A percentile compares a stretch with the other conserved stretches of the same genome.
Conservation (phyloP, 1,140 invertebrate genomes). For the Linepithema humile region DNA sequence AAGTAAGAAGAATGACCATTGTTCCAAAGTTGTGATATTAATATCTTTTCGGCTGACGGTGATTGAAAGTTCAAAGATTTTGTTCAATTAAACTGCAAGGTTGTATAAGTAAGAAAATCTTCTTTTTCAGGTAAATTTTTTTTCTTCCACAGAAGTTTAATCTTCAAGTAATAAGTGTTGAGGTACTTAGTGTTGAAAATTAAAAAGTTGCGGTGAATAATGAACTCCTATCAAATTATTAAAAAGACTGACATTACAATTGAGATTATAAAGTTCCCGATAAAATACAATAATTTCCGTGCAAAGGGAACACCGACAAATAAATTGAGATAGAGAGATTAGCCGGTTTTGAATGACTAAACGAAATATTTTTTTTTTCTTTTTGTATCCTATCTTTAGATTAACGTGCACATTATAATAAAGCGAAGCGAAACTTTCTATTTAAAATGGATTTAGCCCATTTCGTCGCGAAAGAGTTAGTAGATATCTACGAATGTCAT, state of each 20-base stretch:
- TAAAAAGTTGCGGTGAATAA: background rate
- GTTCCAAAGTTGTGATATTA: constrained; percentile 45
- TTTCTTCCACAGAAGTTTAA: constrained; percentile 11
- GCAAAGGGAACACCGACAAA: background rate
- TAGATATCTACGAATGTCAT: background rate
- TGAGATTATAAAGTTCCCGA: no score
- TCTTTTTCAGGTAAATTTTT: background rate
- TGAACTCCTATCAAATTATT: background rate
- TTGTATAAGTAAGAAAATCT: background rate
- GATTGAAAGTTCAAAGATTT: constrained; percentile 42
- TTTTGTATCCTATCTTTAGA: no score
- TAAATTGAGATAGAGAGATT: background rate
- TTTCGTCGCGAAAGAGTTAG: background rate
- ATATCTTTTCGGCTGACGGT: constrained; percentile 20
- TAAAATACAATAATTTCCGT: background rate
- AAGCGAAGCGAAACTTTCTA: background rate
- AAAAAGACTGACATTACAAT: background rate
- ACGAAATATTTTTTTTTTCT: no score
- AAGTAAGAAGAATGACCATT: constrained; percentile 47
- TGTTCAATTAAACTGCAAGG: constrained; percentile 28
- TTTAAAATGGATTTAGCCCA: background rate
- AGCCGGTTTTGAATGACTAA: no score
- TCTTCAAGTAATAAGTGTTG: background rate
- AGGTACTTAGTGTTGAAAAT: constrained; percentile 5
- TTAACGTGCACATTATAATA: background rate